These are phyloP conservation scores for Epinotia brunnichana DNA, from an alignment of 2,888 invertebrate genomes.

Conservation along the genomic window DNA sequence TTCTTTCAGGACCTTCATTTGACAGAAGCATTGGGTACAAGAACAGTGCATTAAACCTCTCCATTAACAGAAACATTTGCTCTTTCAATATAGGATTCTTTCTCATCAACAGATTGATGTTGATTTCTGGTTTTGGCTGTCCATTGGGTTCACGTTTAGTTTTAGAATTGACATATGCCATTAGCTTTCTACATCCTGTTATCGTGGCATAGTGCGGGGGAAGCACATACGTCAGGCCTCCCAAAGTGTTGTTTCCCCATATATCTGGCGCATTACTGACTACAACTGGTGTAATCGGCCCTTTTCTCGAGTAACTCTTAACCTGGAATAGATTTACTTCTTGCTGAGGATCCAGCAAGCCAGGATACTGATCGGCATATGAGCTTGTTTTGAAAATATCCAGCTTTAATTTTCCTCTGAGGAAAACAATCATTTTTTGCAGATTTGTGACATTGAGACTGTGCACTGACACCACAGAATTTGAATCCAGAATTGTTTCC, in stretches of 20 bases:
- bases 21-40: conserved; percentile 72
- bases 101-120: conserved; percentile 52
- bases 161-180: conserved; percentile 53
- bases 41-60: conserved; percentile 65
- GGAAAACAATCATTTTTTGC: conserved; percentile 60
- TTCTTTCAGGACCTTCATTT: conserved; percentile 53
- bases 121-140: conserved; percentile 37
- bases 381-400: conserved; percentile 53
- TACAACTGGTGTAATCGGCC: conserved; percentile 47
- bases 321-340: conserved; percentile 53
- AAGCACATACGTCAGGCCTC: conserved; percentile 56
- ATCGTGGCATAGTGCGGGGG: conserved; percentile 70
- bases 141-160: conserved; percentile 39
- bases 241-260: conserved; percentile 60
- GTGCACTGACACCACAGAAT: conserved; percentile 40
- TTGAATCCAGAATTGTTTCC: conserved; percentile 33
- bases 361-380: conserved; percentile 53
- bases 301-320: conserved; percentile 68
- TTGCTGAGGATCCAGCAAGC: conserved; percentile 50
- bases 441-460: conserved; percentile 59
- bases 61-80: conserved; percentile 56
- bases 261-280: conserved; percentile 56
- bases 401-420: conserved; percentile 62
- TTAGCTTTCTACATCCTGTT: conserved; percentile 66
- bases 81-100: conserved; percentile 58